Base-by-base conservation (phyloP, 2,888 invertebrate species). In the Choreutis nemorana region DNA sequence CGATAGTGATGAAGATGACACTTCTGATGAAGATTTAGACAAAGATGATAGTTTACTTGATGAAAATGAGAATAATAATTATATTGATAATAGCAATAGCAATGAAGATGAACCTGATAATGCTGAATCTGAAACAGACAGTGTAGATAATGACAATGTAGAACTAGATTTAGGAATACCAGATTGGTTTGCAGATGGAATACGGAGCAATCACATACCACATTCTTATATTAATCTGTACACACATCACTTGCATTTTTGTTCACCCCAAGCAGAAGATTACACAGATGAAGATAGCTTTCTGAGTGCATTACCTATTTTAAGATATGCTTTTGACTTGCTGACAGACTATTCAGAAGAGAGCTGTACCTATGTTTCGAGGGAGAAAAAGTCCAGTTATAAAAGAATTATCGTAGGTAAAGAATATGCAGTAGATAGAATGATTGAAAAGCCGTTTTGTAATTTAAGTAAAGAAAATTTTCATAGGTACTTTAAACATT, bases 251-350 rank as follows among this genome's bases (percentile, higher is more conserved):
- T 68, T 84, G 25, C 85, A 86, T 46, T 82, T 89, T 35, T 85
- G 84, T 40, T 79, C 80, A 28, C 85, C 87, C 0, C 90, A 89
- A 68, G 83, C 90, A 4, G 91, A 92, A 58, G 85, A 89, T 55
- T 84, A 82, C 45, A 56, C 60, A 3, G 78, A 81, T 25, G 67
- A 80, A 3, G 83, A 87, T 36, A 81, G 86, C 4, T 84, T 84
- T 42, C 47, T 78, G 4, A 78, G 84, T 30, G 80, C 83, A 15
- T 50, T 87, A 36, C 81, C 84, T 8, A 83, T 91, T 36, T 45
- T 91, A 21, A 64, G 75, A 42, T 82, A 83, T 34, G 82, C 86
- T 28, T 86, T 71, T 54, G 78, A 79, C 41, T 50, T 79, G 8
- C 40, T 80, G 1, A 78, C 66, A 18, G 68, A 73, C 31, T 79